Conservation (phyloP, 2,888 invertebrate species). For the Acanthococcus lagerstroemiae region DNA sequence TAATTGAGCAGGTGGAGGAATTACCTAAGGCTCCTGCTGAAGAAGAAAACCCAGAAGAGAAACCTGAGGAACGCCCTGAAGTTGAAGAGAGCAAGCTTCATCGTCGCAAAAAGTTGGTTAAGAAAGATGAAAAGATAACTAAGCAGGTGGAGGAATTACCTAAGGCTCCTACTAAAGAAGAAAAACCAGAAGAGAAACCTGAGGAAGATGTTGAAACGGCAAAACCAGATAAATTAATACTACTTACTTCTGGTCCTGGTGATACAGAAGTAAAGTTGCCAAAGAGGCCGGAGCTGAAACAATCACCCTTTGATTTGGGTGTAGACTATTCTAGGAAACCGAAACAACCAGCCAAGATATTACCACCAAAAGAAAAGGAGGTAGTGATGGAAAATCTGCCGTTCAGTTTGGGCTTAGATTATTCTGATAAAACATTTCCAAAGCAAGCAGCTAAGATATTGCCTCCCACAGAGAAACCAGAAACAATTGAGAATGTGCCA, state of each 20-base stretch:
- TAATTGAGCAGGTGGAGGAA: conserved; percentile 1
- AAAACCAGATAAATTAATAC: too few relatives aligned
- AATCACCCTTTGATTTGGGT: not conserved
- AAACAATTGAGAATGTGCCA: too few relatives aligned
- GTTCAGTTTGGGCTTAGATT: conserved; percentile 1
- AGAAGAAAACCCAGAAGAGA: not conserved
- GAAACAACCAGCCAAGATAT: not conserved
- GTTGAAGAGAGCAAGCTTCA: too few relatives aligned
- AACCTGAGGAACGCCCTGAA: too few relatives aligned
- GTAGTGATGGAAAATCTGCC: not conserved
- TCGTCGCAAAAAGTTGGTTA: not conserved
- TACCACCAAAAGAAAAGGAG: not conserved
- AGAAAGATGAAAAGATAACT: conserved; percentile 2
- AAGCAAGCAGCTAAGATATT: not conserved
- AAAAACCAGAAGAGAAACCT: too few relatives aligned
- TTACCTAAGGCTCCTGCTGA: not conserved
- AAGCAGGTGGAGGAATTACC: not conserved
- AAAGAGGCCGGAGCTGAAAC: not conserved
- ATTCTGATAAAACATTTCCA: not conserved
- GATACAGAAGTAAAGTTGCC: too few relatives aligned
- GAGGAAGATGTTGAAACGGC: too few relatives aligned
- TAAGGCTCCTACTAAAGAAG: too few relatives aligned
- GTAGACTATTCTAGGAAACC: not conserved
- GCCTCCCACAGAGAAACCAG: too few relatives aligned
- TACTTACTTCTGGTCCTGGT: too few relatives aligned